Evolutionary conservation across 2,797 vertebrate genomes (phyloP).

Genomic region (Ctenochaetus hawaiiensis): DNA sequence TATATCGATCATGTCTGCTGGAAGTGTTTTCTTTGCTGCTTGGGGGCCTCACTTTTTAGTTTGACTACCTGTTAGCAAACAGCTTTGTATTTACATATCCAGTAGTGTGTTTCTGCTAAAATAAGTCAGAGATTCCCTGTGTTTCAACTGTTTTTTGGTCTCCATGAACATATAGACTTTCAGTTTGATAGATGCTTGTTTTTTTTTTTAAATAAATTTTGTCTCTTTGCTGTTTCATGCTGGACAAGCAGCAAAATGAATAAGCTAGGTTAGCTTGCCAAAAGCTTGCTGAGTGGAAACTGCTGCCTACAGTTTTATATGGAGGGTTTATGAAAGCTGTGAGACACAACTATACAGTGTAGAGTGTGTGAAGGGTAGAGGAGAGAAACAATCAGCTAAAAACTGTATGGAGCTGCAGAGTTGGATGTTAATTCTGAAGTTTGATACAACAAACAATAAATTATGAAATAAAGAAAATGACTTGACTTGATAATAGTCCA

Average conservation of each 20-base stretch:
- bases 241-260: constrained; percentile 9
- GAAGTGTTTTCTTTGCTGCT: not conserved
- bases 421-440: not conserved
- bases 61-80: not conserved
- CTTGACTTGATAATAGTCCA: not conserved
- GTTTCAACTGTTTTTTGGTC: not conserved
- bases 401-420: not conserved
- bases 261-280: constrained; percentile 7
- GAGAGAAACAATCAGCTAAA: constrained; percentile 7
- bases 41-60: too few relatives aligned
- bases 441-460: not conserved
- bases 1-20: not conserved
- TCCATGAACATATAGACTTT: not conserved
- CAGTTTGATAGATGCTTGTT: not conserved
- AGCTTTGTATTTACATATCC: not conserved
- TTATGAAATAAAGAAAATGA: not conserved
- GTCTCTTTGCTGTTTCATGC: constrained; percentile 16
- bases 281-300: constrained; percentile 45
- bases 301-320: constrained; percentile 34
- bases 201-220: not conserved
- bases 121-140: not conserved
- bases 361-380: not conserved
- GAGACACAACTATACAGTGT: constrained; percentile 23
- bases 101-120: too few relatives aligned
- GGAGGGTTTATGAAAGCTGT: constrained; percentile 21